Base-by-base conservation (phyloP, 2,113 vertebrate species). In the Halcyon malimbica region DNA sequence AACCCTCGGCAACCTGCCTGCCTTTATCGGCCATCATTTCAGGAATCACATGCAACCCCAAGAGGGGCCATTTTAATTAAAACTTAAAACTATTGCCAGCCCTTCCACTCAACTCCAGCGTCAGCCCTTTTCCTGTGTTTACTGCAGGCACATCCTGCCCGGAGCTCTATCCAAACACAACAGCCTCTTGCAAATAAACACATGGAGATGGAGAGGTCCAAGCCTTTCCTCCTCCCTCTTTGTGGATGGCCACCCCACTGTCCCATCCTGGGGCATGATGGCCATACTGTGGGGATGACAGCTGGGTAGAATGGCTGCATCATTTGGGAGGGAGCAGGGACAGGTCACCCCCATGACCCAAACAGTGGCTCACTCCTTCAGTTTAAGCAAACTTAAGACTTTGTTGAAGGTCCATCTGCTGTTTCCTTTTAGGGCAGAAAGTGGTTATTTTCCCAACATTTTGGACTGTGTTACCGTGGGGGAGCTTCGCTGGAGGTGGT, bases 101-200 rank as follows among this genome's bases (percentile, higher is more conserved):
- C 74, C 59, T 94, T 93, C 84, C 83, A 63, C 56, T 65, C 1
- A 0, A 23, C 75, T 93, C 78, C 71, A 93, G 87, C 20, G 60
- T 87, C 96, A 96, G 79, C 90, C 79, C 63, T 94, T 96, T 96
- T 96, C 95, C 92, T 96, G 87, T 96, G 93, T 96, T 96, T 96
- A 94, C 81, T 95, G 91, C 91, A 92, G 86, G 26, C 76, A 89
- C 89, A 94, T 96, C 92, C 96, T 97, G 94, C 92, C 91, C 1
- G 13, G 68, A 87, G 50, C 89, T 79, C 70, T 80, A 10, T 91
- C 91, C 81, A 97, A 94, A 94, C 67, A 94, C 89, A 79, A 80
- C 46, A 82, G 83, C 78, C 84, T 73, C 67, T 69, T 80, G 89
- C 89, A 95, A 93, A 92, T 93, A 95, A 96, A 94, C 83, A 83